A percentile compares a stretch with the other conserved stretches of the same genome.
These are phyloP conservation scores for Habropoda laboriosa DNA, from an alignment of 1,140 invertebrate genomes.

Conservation along the genomic window DNA sequence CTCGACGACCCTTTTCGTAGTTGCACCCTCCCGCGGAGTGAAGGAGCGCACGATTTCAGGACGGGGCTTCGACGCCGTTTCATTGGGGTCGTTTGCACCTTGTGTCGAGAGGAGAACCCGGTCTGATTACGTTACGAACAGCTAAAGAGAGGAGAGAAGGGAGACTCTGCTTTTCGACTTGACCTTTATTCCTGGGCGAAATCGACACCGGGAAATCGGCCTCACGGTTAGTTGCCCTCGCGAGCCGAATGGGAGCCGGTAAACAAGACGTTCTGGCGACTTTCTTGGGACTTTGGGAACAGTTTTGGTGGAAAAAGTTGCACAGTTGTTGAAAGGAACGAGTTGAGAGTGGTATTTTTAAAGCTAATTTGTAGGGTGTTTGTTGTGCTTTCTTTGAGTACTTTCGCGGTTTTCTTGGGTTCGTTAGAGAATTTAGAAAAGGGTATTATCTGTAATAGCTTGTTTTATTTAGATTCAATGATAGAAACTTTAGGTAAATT, in stretches of 20 bases:
- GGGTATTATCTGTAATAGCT: too few species aligned
- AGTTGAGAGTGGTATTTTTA: neutral
- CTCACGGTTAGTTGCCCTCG: neutral
- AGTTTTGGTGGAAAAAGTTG: too few species aligned
- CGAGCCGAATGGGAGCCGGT: neutral
- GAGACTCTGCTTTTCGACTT: too few species aligned
- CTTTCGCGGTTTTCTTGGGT: too few species aligned
- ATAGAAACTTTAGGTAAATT: too few species aligned
- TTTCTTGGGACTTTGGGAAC: neutral
- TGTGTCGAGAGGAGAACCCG: neutral
- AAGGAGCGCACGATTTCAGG: neutral
- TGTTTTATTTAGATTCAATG: too few species aligned
- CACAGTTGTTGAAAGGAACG: too few species aligned
- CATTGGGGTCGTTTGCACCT: neutral
- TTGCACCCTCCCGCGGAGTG: neutral
- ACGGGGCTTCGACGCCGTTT: neutral
- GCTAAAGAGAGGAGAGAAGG: neutral
- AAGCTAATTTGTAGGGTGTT: too few species aligned
- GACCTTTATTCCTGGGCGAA: neutral
- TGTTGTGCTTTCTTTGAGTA: too few species aligned
- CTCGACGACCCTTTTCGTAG: neutral
- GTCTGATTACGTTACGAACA: neutral
- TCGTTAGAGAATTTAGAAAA: too few species aligned
- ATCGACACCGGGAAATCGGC: neutral
- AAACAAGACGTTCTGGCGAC: neutral